Percentiles rank a stretch among this genome's conserved stretches.
Conservation (phyloP, 2,797 vertebrate species). For the Phaenicophaeus curvirostris region DNA sequence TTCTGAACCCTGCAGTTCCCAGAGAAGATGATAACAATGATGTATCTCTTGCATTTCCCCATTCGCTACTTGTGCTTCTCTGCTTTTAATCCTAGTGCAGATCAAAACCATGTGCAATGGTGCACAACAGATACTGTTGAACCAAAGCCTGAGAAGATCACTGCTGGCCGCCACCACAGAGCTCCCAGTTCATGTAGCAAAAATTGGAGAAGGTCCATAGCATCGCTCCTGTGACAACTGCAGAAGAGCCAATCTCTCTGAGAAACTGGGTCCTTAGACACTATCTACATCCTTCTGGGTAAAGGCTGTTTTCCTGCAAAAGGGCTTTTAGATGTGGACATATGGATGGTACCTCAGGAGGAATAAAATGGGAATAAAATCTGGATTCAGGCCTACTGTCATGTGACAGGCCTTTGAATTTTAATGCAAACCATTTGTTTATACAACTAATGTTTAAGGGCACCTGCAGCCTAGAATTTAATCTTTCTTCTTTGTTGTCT, state of each 20-base stretch:
- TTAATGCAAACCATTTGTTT: neutral
- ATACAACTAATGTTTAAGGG: neutral
- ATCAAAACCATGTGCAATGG: neutral
- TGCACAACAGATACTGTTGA: neutral
- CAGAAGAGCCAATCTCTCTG: neutral
- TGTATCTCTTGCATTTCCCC: neutral
- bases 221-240: neutral
- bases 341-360: neutral
- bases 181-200: neutral
- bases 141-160: neutral
- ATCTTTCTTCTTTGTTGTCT: neutral
- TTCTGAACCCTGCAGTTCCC: accelerated
- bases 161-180: neutral
- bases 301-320: neutral
- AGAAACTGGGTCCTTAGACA: neutral
- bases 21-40: neutral
- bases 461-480: neutral
- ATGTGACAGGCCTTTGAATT: neutral
- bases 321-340: neutral
- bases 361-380: neutral
- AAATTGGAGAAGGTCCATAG: neutral
- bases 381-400: neutral
- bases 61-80: neutral
- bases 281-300: neutral
- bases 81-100: neutral